Evolutionary conservation across 2,113 vertebrate genomes (phyloP), one percentile per base, ranked within the genome.

Genomic region (Monopterus albus): DNA sequence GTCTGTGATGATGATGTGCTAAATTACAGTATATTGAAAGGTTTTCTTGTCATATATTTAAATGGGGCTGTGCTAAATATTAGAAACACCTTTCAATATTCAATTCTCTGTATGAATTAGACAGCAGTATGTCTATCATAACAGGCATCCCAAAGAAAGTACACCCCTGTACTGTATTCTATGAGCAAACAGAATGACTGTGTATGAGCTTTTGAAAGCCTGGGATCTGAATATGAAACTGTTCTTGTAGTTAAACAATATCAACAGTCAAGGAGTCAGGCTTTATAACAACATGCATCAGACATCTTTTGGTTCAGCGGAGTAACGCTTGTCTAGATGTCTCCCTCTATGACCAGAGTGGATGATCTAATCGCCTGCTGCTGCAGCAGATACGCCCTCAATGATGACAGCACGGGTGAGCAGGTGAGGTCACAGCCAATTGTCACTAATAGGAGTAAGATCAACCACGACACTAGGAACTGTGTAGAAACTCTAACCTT

Each of bases 371-470:
- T 78, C 74, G 75, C 72, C 82, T 78, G 67, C 58, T 58, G 51
- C 59, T 84, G 72, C 71, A 82, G 66, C 40, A 77, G 72, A 78
- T 61, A 55, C 81, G 79, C 60, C 51, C 81, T 82, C 66, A 11
- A 78, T 74, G 79, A 87, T 89, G 87, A 91, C 89, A 91, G 87
- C 78, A 45, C 59, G 68, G 74, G 68, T 78, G 83, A 85, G 79
- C 83, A 90, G 86, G 84, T 91, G 88, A 87, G 93, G 92, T 94
- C 90, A 86, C 89, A 89, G 87, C 78, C 89, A 90, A 93, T 93
- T 88, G 86, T 55, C 65, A 35, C 81, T 88, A 89, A 91, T 89
- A 71, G 86, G 82, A 86, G 82, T 20, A 55, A 87, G 90, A 92
- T 92, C 82, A 89, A 82, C 72, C 33, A 39, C 64, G 78, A 87